Base-by-base conservation (phyloP, 1,140 invertebrate species). In the Trachymyrmex cornetzi region DNA sequence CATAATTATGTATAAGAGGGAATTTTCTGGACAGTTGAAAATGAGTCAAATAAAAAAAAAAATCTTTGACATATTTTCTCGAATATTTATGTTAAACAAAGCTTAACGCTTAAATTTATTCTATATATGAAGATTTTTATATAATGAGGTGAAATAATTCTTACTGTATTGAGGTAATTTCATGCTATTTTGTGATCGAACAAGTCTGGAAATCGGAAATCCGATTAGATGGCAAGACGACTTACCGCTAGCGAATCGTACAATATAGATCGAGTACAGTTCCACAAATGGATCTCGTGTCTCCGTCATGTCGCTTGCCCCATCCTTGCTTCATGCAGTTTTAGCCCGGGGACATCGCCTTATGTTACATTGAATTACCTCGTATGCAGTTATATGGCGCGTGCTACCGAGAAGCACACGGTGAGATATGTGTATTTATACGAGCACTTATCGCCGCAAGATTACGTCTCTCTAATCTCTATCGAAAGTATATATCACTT, bases 391-490 rank as follows among this genome's bases (percentile, higher is more conserved):
- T 63, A 59, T 63, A 24, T 22, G 50, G 50, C 79, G 22, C 66
- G 79, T 81, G 66, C 64, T 81, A 71, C 50, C 22, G 50, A 19
- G 59, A 66, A 66, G 64, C 48, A 66, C 59, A 63, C 38, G 77
- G 44, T 66, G 30, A 1, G 1, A 81, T 69, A 57, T 5, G 79
- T 69, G 30, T 55, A 69, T 55, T 81, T 81, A 81, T 81, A 71
- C 38, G 79, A n/a, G 16, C 66, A 71, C 66, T 71, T 71, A 81
- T 81, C 79, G 16, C 50, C 34, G 34, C 34, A 50, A 71, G 66
- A 81, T 81, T 71, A 81, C 34, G 77, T 19, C 34, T 71, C 64
- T 81, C 66, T 38, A 57, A 71, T 81, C 64, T 69, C 77, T n/a
- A 81, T 81, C 64, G 64, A 30, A 34, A 55, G 72, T 30, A 71